Base-by-base conservation (phyloP, 2,797 vertebrate species). In the Micromesistius poutassou region DNA sequence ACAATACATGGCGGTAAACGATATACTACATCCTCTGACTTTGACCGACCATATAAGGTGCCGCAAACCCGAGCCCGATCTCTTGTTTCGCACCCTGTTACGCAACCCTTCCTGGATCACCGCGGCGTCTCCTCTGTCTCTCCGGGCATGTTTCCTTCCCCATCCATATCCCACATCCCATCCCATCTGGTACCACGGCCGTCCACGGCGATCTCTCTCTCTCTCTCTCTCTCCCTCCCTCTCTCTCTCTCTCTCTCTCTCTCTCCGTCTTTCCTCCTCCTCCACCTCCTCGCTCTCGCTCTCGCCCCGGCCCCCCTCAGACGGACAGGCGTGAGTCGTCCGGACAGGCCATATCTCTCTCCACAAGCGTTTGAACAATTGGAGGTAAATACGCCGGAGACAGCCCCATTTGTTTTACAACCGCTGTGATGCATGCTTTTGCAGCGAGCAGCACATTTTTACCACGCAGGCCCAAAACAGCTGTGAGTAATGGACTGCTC, bases 371-470 rank as follows among this genome's bases (percentile, higher is more conserved):
- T 94, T 94, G 93, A 95, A 95, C 94, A 94, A 94, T 95, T 93
- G 93, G 91, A 95, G 93, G 94, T 94, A 95, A 94, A 95, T 93
- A 94, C 86, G 71, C 84, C 81, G 89, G 91, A 93, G 93, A 94
- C 90, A 95, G 93, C 90, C 14, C 91, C 93, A 95, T 95, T 95
- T 94, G 91, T 94, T 95, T 92, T 91, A 89, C 86, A 87, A 88
- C 16, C 80, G 86, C 89, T 84, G 90, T 95, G 95, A 96, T 95
- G 91, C 95, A 96, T 96, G 94, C 93, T 93, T 94, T 92, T 95
- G 93, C 92, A 94, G 94, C 88, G 90, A 91, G 91, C 93, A 95
- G 94, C 93, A 95, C 94, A 94, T 96, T 96, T 95, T 95, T 96
- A 95, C 93, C 90, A 93, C 90, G 93, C 89, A 90, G 89, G 89